Base-by-base conservation (phyloP, 2,797 vertebrate species). In the Darevskia nairensis region DNA sequence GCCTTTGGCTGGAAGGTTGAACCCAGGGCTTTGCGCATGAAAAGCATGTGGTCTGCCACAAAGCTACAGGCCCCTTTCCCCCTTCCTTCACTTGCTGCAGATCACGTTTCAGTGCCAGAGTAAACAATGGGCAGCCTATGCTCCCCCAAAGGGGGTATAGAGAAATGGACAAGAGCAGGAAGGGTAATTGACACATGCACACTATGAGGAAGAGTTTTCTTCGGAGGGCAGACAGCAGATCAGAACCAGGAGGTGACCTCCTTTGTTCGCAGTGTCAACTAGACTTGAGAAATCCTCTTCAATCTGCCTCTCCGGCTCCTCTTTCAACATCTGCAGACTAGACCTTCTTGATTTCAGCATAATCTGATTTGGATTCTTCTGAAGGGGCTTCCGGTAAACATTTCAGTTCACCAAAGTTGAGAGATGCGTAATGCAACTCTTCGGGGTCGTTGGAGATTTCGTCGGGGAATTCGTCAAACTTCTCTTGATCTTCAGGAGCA, bases 341-440 rank as follows among this genome's bases (percentile, higher is more conserved):
- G 1, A 25, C 27, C 7, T 8, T 35, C n/a, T 61, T 80, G 35
- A 89, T 85, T 85, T 80, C 82, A 23, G 82, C 82, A 29, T 89
- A 89, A 29, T 89, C 82, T 35, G 82, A 80, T 15, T 44, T 15
- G 39, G 5, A 1, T 3, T 46, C 29, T 39, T 85, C 46, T 7
- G 32, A 19, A 74, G 17, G 66, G 5, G 4, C 3, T 7, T 50
- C 68, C 1, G 8, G 21, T 6, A 21, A 13, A 9, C 29, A n/a
- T 21, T 66, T 11, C 4, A 0, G 4, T 3, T 4, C 2, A 15
- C 0, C 32, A 59, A 89, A 89, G 2, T 10, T 27, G 13, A 89
- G 3, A 23, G 68, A 8, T 13, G 82, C 82, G 4, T 89, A 85
- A 74, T 85, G 10, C 23, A 89, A 8, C 0, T 84, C n/a, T n/a